Base-by-base conservation (phyloP, 2,113 vertebrate genomes). In the Kryptolebias marmoratus region DNA sequence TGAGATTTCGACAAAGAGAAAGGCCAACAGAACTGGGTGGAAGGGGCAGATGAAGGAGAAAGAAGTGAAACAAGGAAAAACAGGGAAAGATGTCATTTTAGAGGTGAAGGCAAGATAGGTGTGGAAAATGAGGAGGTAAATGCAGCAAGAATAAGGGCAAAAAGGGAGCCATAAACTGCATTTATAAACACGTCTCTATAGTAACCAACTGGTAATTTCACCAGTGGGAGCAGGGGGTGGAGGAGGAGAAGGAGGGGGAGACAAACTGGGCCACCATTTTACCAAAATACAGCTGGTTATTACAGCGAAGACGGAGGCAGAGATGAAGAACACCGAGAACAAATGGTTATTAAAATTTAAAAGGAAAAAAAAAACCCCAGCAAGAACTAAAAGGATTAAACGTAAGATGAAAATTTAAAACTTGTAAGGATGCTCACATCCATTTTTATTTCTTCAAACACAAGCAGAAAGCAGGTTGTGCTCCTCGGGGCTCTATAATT, bases 121-220 rank as follows among this genome's bases (percentile, higher is more conserved):
- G 59, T 50, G 76, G 78, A 84, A 78, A 77, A 84, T 52, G 75
- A 68, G 68, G 68, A 80, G 79, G 87, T 82, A 81, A 84, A 70
- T 22, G 77, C 76, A 49, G 78, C 9, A 64, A 81, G 62, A 81
- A 86, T 87, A 82, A 84, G 87, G 83, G 84, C 75, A 90, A 77
- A 82, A 73, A 66, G 89, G 90, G 90, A 91, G 86, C 85, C 85
- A 83, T 89, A 91, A 91, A 92, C 83, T 71, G 77, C 91, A 93
- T 93, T 92, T 90, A 93, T 90, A 93, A 93, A 93, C 89, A 91
- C 82, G 87, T 93, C 91, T 92, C 93, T 93, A 93, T 93, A 93
- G 93, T 92, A 94, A 93, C 93, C 92, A 83, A 82, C 77, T 84
- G 88, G 88, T 92, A 94, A 93, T 93, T 93, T 93, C 85, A 85